These are phyloP conservation scores for Aptenodytes patagonicus DNA, from an alignment of 2,113 vertebrate species.

Conservation along the genomic window DNA sequence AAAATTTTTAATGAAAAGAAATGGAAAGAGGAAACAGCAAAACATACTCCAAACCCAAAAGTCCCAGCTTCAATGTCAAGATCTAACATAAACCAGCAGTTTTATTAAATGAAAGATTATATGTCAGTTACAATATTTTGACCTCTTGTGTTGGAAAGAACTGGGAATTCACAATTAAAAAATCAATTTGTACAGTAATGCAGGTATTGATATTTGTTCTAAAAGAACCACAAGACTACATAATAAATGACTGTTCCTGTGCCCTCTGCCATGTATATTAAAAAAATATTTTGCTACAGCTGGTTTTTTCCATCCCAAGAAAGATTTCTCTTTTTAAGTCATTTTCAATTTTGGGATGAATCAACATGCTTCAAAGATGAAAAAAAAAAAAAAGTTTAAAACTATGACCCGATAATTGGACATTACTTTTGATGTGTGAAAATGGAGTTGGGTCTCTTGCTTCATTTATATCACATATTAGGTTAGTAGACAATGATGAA, in stretches of 20 bases:
- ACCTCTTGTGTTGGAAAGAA: neutral
- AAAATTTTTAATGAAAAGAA: neutral
- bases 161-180: neutral
- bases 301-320: neutral
- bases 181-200: neutral
- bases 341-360: neutral
- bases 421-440: neutral
- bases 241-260: neutral
- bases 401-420: neutral
- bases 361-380: neutral
- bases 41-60: neutral
- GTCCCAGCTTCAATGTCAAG: neutral
- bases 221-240: neutral
- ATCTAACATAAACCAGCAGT: neutral
- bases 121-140: neutral
- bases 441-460: neutral
- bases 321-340: neutral
- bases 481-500: neutral
- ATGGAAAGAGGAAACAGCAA: neutral
- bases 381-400: neutral
- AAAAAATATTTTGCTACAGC: neutral
- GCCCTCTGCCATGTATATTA: neutral
- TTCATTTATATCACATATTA: neutral
- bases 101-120: neutral
- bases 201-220: neutral